Evolutionary conservation across 1,140 invertebrate genomes (phyloP).

Genomic region (Eubasilissa regina): DNA sequence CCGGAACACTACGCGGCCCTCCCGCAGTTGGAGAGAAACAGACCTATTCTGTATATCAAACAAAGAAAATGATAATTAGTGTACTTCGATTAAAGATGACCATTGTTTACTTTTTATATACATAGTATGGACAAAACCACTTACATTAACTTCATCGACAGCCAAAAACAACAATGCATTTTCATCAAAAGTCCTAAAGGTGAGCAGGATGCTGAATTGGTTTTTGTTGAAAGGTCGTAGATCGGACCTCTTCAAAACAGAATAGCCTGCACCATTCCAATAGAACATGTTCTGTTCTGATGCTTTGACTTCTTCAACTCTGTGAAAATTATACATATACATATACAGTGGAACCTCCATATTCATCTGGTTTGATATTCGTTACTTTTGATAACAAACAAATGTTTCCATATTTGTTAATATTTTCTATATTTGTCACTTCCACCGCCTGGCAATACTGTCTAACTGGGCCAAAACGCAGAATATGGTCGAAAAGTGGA

Average conservation of each 20-base stretch:
- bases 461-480: too few species aligned
- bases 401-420: too few species aligned
- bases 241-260: slow-evolving; percentile 76
- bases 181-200: slow-evolving; percentile 90
- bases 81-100: background rate
- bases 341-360: too few species aligned
- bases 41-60: slow-evolving; percentile 79
- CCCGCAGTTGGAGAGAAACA: slow-evolving; percentile 82
- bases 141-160: slow-evolving; percentile 79
- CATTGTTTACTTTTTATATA: background rate
- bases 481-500: too few species aligned
- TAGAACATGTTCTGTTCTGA: slow-evolving; percentile 67
- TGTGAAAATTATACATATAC: slow-evolving; percentile 63
- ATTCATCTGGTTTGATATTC: too few species aligned
- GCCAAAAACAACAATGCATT: slow-evolving; percentile 90
- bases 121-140: slow-evolving; percentile 45
- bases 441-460: too few species aligned
- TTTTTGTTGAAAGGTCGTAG: slow-evolving; percentile 79
- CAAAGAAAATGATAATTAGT: slow-evolving; percentile 38
- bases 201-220: slow-evolving; percentile 84
- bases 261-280: slow-evolving; percentile 87
- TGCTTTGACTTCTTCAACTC: slow-evolving; percentile 66
- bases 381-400: too few species aligned
- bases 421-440: too few species aligned
- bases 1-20: slow-evolving; percentile 83